These are phyloP conservation scores for Acanthurus lineatus DNA, from an alignment of 2,797 vertebrate genomes.

Conservation along the genomic window DNA sequence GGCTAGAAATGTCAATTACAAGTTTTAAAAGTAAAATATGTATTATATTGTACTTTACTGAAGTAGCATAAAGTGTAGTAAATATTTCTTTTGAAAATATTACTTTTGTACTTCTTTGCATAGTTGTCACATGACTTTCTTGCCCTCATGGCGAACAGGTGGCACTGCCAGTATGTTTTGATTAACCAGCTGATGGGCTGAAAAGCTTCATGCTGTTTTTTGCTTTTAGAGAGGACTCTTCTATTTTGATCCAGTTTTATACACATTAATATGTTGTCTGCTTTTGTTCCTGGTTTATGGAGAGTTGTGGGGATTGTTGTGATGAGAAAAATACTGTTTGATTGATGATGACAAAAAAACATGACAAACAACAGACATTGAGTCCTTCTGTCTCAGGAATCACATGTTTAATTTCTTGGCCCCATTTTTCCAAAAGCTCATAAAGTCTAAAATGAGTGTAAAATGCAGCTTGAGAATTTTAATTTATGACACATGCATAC, in stretches of 20 bases:
- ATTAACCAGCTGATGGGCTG: not conserved
- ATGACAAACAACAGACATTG: not conserved
- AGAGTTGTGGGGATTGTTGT: not conserved
- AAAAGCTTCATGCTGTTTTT: not conserved
- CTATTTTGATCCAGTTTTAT: not conserved
- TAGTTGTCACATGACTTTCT: not conserved
- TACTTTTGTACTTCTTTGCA: constrained; percentile 31
- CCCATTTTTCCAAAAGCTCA: not conserved
- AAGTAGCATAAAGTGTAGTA: constrained; percentile 50
- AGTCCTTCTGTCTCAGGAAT: not conserved
- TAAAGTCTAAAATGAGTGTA: not conserved
- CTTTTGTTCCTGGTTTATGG: not conserved
- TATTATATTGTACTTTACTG: constrained; percentile 61
- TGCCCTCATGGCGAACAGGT: not conserved
- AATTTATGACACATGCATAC: not conserved
- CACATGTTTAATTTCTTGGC: not conserved
- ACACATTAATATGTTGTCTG: not conserved
- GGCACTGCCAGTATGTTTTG: not conserved
- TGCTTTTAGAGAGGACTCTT: not conserved
- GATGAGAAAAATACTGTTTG: constrained; percentile 8
- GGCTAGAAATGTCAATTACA: constrained; percentile 21
- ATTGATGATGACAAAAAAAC: not conserved
- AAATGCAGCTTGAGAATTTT: not conserved
- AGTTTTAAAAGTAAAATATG: constrained; percentile 57
- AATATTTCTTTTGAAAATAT: constrained; percentile 47